These are phyloP conservation scores for Heliconius hortense DNA, from an alignment of 2,888 invertebrate genomes.

Conservation along the genomic window DNA sequence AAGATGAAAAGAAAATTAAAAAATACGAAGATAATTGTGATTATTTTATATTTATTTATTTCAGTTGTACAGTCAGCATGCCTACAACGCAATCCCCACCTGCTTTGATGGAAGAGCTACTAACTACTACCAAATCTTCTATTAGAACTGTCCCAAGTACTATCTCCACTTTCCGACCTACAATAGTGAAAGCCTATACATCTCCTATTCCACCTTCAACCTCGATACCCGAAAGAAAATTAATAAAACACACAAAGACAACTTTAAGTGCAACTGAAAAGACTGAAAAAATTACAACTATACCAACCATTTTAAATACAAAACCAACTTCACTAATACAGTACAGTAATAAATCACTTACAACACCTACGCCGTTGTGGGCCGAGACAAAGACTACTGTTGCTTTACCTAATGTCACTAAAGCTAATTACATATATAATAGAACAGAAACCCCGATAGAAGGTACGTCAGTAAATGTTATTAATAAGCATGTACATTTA, in stretches of 20 bases:
- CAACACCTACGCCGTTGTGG: conserved; percentile 34
- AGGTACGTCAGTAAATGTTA: conserved; percentile 44
- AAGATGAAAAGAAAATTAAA: neutral
- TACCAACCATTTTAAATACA: conserved; percentile 38
- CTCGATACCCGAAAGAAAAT: conserved; percentile 38
- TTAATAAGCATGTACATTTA: conserved; percentile 42
- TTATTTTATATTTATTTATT: conserved; percentile 45
- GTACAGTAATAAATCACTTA: conserved; percentile 34
- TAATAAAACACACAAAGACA: conserved; percentile 30
- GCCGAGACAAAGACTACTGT: conserved; percentile 26
- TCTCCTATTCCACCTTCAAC: conserved; percentile 30
- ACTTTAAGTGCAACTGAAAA: conserved; percentile 36
- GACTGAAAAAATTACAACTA: conserved; percentile 34
- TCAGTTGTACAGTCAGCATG: conserved; percentile 72
- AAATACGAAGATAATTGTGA: neutral
- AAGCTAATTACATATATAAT: conserved; percentile 48
- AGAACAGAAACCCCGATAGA: conserved; percentile 51
- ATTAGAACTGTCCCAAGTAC: conserved; percentile 46
- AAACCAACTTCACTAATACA: conserved; percentile 39
- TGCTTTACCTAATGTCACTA: conserved; percentile 40
- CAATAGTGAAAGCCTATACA: conserved; percentile 40
- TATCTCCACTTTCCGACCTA: conserved; percentile 52
- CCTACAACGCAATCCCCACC: conserved; percentile 58
- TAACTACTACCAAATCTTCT: conserved; percentile 64
- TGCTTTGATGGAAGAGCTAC: conserved; percentile 60